Conservation (phyloP, 2,888 invertebrate genomes). For the Ceramica pisi region DNA sequence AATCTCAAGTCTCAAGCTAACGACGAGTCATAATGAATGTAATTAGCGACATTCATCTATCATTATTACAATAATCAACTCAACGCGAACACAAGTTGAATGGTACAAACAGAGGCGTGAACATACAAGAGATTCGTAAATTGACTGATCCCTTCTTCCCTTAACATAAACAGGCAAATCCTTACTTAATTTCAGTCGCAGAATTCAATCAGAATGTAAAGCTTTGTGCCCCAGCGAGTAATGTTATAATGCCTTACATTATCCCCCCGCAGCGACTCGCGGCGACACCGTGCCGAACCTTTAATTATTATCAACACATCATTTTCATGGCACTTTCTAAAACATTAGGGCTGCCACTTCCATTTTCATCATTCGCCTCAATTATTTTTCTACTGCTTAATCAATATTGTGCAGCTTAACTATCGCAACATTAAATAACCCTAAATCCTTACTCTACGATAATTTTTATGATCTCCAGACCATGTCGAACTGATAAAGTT, state of each 20-base stretch:
- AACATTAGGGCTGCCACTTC: conserved; percentile 82
- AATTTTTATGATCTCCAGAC: conserved; percentile 59
- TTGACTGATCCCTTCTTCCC: conserved; percentile 87
- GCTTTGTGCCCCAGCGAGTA: conserved; percentile 88
- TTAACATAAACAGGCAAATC: conserved; percentile 89
- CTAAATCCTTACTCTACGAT: conserved; percentile 29
- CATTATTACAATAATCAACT: conserved; percentile 53
- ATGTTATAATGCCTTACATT: conserved; percentile 90
- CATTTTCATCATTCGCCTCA: conserved; percentile 32
- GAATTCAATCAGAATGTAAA: conserved; percentile 90
- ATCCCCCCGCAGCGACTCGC: conserved; percentile 83
- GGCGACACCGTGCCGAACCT: conserved; percentile 87
- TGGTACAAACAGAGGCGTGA: conserved; percentile 79
- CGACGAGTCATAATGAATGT: conserved; percentile 29
- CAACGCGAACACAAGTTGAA: conserved; percentile 49
- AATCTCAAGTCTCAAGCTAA: conserved; percentile 19
- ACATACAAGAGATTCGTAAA: conserved; percentile 82
- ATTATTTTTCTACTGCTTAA: conserved; percentile 40
- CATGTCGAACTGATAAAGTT: conserved; percentile 62
- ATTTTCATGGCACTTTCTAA: conserved; percentile 86
- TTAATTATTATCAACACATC: conserved; percentile 91
- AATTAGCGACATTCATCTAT: conserved; percentile 50
- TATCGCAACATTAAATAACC: conserved; percentile 52
- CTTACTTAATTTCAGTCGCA: conserved; percentile 91
- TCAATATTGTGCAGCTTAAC: conserved; percentile 25